Evolutionary conservation across 2,113 vertebrate genomes (phyloP), one percentile per base, ranked within the genome.

Genomic region (Gallinago jamesoni): DNA sequence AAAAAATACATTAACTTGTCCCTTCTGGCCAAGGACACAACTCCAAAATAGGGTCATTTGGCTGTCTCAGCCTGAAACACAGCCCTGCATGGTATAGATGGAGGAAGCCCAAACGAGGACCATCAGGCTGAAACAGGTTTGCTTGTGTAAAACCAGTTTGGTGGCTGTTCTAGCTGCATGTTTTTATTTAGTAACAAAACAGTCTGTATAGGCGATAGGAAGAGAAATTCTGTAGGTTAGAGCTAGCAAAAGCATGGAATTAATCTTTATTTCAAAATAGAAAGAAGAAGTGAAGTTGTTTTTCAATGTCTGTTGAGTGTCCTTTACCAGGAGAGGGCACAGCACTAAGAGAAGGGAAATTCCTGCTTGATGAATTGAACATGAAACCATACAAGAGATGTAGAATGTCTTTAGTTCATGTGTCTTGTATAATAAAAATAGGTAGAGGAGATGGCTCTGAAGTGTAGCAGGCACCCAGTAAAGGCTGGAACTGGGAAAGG

Each of bases 131-230:
- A 76, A 94, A 86, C 76, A 67, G 52, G 72, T 72, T 83, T 79
- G 7, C n/a, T 52, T 57, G 23, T 48, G 30, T 60, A 25, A 93
- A 79, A 91, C 43, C 35, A 70, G 67, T 31, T 91, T 72, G 18
- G 55, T 84, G 69, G 25, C 66, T 66, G 22, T 69, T 82, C 53
- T 59, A 88, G 14, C 35, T 66, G 24, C 31, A 50, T 25, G 28
- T 48, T 84, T 79, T 56, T 93, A 80, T 93, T 93, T 86, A 83
- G 48, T 83, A 83, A 75, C 37, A 57, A 86, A 89, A 86, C 68
- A 91, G 33, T 41, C 47, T 6, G 5, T 70, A 87, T 20, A 67
- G n/a, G 62, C 0, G 9, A 79, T 33, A 79, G 62, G 63, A 67
- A 63, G 22, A 83, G 37, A 47, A 89, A 72, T 57, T 33, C 37